These are phyloP conservation scores for Dynastes hyllus DNA, from an alignment of 2,888 invertebrate species.

Conservation along the genomic window DNA sequence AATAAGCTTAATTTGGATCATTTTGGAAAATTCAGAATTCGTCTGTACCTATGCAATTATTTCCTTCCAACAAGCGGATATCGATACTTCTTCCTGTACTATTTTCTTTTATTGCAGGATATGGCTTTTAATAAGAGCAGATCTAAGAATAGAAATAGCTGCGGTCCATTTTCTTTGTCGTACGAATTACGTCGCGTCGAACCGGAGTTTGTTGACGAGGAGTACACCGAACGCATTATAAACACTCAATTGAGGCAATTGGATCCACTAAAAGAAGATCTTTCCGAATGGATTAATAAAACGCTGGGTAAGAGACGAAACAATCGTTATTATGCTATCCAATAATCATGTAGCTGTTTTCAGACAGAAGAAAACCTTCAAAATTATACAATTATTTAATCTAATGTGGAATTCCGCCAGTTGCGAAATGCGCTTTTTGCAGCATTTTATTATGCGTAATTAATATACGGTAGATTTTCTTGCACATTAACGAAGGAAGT, in stretches of 20 bases:
- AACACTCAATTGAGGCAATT: slow-evolving; percentile 86
- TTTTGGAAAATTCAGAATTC: no score
- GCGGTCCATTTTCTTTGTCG: slow-evolving; percentile 77
- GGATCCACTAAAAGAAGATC: slow-evolving; percentile 88
- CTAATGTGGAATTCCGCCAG: background rate
- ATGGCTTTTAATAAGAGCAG: slow-evolving; percentile 63
- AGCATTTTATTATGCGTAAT: background rate
- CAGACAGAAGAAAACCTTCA: no score
- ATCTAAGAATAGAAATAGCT: slow-evolving; percentile 72
- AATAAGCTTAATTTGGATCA: no score
- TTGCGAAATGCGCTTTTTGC: slow-evolving; percentile 5
- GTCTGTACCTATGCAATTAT: no score
- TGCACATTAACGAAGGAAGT: slow-evolving; percentile 8
- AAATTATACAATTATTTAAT: background rate
- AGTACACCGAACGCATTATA: slow-evolving; percentile 82
- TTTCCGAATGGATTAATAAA: slow-evolving; percentile 92
- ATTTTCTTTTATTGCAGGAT: slow-evolving; percentile 25
- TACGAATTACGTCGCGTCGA: slow-evolving; percentile 65
- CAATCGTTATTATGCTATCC: background rate
- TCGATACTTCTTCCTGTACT: no score
- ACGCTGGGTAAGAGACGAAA: slow-evolving; percentile 75
- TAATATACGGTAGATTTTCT: background rate
- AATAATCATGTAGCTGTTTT: background rate
- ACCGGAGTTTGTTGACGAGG: slow-evolving; percentile 67
- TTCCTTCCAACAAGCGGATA: no score